Evolutionary conservation across 2,113 vertebrate genomes (phyloP), one percentile per base, ranked within the genome.

Genomic region (Gobiocypris rarus): DNA sequence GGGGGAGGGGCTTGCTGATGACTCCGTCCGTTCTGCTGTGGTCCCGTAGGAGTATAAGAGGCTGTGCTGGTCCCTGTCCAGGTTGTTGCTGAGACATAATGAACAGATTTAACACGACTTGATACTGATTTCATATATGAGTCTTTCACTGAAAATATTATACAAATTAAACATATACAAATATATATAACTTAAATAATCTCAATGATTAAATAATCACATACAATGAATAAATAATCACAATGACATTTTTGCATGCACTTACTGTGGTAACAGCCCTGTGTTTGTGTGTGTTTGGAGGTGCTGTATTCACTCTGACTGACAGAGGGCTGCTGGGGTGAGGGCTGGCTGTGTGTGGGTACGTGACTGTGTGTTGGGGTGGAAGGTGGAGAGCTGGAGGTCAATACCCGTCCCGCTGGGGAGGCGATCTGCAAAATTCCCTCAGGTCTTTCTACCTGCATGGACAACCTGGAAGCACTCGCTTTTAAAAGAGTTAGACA

Each of bases 61-160:
- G 91, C 83, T 0, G 92, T 86, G 76, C 85, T 91, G 28, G 86
- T 89, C 85, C 93, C 91, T 50, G 92, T 91, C 95, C 95, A 96
- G 43, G 90, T 88, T 19, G 88, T 76, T 34, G 59, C 83, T 84
- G 70, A 71, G 28, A 50, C 43, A 15, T 58, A 31, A 75, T 54
- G 10, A 65, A n/a, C 24, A 67, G 38, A 45, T 13, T 69, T 24
- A 65, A 65, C 22, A 65, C 1, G n/a, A 73, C 22, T 15, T 85
- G 2, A 48, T 52, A 65, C 38, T 45, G 9, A 8, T 45, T 71
- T 45, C 22, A 71, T 45, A 24, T 24, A 15, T 1, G 5, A 24
- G 5, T 4, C 22, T 48, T 48, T 73, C 19, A 41, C 34, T 41
- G 31, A 70, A 41, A 70, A 41, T 22, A 22, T 22, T 34, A 70